Percentiles rank a stretch among this genome's conserved stretches.
These are phyloP conservation scores for Macrochelys suwanniensis DNA, from an alignment of 2,797 vertebrate genomes.

Conservation along the genomic window DNA sequence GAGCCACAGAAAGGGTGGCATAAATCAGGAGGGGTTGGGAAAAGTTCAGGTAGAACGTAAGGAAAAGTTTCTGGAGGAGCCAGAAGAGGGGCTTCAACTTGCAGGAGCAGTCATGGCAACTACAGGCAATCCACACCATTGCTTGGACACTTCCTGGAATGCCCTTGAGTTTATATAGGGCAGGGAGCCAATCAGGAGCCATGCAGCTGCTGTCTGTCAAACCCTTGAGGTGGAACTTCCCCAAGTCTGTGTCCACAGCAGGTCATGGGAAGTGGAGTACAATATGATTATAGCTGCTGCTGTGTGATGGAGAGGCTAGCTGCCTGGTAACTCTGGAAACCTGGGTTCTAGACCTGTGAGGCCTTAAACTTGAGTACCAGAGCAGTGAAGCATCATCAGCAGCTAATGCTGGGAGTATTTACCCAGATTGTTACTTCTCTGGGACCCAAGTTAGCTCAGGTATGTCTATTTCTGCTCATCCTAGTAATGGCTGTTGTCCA, in stretches of 20 bases:
- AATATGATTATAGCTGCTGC: not conserved
- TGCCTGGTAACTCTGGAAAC: not conserved
- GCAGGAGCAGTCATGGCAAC: not conserved
- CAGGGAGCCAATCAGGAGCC: not conserved
- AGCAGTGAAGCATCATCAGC: not conserved
- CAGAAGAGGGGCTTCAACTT: too few relatives aligned
- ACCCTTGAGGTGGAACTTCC: not conserved
- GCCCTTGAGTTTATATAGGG: not conserved
- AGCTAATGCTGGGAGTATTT: not conserved
- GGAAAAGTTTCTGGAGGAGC: too few relatives aligned
- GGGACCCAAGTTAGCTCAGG: too few relatives aligned
- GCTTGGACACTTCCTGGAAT: not conserved
- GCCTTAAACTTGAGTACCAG: not conserved
- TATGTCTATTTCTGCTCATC: not conserved
- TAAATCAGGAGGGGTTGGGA: too few relatives aligned
- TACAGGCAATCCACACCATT: not conserved
- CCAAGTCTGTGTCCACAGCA: too few relatives aligned
- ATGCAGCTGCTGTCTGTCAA: not conserved
- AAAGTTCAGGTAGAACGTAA: too few relatives aligned
- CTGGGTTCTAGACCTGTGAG: not conserved
- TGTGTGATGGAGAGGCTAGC: not conserved
- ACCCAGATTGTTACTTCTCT: too few relatives aligned
- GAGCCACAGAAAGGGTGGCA: too few relatives aligned
- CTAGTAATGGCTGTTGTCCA: not conserved
- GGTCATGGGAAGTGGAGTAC: not conserved